Evolutionary conservation across 2,797 vertebrate genomes (phyloP), one percentile per base, ranked within the genome.

Genomic region (Macropodus opercularis): DNA sequence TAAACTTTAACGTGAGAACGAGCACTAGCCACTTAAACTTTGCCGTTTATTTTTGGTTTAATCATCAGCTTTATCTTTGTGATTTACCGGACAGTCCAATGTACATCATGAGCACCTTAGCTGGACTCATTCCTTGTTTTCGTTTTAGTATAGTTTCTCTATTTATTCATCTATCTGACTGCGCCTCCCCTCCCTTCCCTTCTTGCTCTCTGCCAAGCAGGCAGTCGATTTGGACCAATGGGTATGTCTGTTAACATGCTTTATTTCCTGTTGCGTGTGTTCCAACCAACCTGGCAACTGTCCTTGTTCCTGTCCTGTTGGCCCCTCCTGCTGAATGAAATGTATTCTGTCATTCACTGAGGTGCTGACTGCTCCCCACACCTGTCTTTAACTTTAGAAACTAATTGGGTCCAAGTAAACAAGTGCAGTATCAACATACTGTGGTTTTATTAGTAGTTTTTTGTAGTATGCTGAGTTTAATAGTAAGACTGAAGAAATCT

Each of bases 151-250:
- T 36, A 13, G 29, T 40, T 75, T 43, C 48, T 47, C 26, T 38
- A 48, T 38, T 75, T 75, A 85, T 57, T 83, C n/a, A n/a, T n/a
- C n/a, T 77, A 41, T 81, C 85, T 90, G 79, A 86, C 64, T 71
- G 55, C 54, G 66, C 69, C 67, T 83, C 69, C 77, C 79, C 61
- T 72, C 49, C 83, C 72, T 76, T 62, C 74, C 79, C 68, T 77
- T 77, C 74, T 73, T 73, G 79, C 86, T 83, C 72, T 79, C 81
- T 89, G 86, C 90, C 84, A 69, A 89, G 80, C 87, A 92, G 92
- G 88, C 88, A 88, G 84, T 91, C 83, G 90, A 92, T 93, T 92
- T 93, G 90, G 90, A 93, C 86, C 85, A 91, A 87, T 92, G 92
- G 93, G 93, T 94, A 94, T 79, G 93, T 94, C 80, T 87, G 77